Percentiles rank a stretch among this genome's conserved stretches.
These are phyloP conservation scores for Orthosia incerta DNA, from an alignment of 2,888 invertebrate genomes.

Conservation along the genomic window DNA sequence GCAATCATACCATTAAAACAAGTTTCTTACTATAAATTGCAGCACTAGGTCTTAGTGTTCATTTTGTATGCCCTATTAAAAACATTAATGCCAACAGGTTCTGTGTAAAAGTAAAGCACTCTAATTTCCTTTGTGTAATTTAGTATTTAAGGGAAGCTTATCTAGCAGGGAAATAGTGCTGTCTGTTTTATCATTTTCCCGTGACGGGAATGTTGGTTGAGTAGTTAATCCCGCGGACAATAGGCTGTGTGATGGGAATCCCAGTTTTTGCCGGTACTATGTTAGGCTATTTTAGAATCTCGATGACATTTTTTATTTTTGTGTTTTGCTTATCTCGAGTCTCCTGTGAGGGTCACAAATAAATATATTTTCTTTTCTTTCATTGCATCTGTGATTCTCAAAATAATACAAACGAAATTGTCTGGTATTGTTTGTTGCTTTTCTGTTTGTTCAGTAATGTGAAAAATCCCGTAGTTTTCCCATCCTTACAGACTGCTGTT, in stretches of 20 bases:
- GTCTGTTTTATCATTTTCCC: slow-evolving; percentile 15
- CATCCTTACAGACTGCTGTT: background rate
- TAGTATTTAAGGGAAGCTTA: slow-evolving; percentile 42
- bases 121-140: slow-evolving; percentile 60
- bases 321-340: no score
- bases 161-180: slow-evolving; percentile 37
- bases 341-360: no score
- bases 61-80: slow-evolving; percentile 44
- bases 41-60: slow-evolving; percentile 14
- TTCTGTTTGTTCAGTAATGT: background rate
- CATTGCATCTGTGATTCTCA: background rate
- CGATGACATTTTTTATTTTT: no score
- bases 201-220: slow-evolving; percentile 1
- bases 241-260: background rate
- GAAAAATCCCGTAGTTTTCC: background rate
- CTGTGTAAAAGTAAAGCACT: slow-evolving; percentile 36
- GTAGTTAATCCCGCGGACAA: slow-evolving; percentile 9
- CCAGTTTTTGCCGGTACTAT: background rate
- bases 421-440: background rate
- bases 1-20: slow-evolving; percentile 21
- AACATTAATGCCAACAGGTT: slow-evolving; percentile 25
- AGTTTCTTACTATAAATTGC: slow-evolving; percentile 20
- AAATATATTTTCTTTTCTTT: no score
- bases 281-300: background rate
- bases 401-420: background rate